Base-by-base conservation (phyloP, 2,797 vertebrate genomes). In the Yasuhikotakia modesta region DNA sequence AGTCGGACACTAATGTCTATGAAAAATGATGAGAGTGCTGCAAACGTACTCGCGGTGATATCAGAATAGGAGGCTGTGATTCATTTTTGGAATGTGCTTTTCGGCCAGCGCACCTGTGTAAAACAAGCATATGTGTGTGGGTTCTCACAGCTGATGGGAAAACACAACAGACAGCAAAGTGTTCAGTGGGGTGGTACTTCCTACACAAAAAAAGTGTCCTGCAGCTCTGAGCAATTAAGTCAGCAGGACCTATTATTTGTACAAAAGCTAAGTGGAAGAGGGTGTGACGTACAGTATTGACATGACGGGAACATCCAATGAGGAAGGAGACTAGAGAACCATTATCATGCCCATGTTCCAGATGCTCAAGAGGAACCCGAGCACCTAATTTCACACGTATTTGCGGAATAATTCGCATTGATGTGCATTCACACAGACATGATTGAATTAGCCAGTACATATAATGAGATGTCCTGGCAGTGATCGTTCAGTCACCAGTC, bases 351-450 rank as follows among this genome's bases (percentile, higher is more conserved):
- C 68, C 60, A 64, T 76, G 73, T 61, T 80, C 30, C 53, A 39
- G 12, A 13, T 73, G 53, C 43, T 52, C 52, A 72, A 64, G 21
- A 64, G 55, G 75, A 83, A 67, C 79, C 64, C 53, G 46, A 53
- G 69, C 73, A 67, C 19, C 21, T 82, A 32, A 80, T 86, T 86
- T 87, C 83, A 88, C 58, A 63, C 69, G 46, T 27, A 78, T 75
- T 85, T 67, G 46, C 45, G 8, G 50, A 74, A 64, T 66, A 52
- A 81, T 85, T 81, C 66, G 69, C 71, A 77, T 71, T 32, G 64
- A 65, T 60, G 81, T 68, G 45, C 63, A 55, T n/a, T 70, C 50
- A 1, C 19, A 16, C 35, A 78, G 83, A 83, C 78, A 73, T 75
- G 46, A 82, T 79, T 84, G 71, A 71, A 73, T 84, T 84, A 85